Evolutionary conservation across 2,113 vertebrate genomes (phyloP), one percentile per base, ranked within the genome.

Genomic region (Hyla sarda): DNA sequence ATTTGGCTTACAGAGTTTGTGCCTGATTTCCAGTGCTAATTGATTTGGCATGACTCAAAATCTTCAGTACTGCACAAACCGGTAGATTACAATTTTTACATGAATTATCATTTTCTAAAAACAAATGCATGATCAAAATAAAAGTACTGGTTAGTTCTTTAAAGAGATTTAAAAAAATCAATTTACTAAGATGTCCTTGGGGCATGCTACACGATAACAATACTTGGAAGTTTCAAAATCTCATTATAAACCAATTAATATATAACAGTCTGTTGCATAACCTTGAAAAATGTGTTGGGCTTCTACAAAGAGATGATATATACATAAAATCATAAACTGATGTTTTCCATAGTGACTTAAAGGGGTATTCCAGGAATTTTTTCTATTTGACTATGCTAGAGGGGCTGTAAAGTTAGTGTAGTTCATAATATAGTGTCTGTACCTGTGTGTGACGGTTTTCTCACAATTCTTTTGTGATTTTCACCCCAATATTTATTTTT

Each of bases 21-120:
- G 74, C 37, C 56, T 83, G 19, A 74, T 74, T 83, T 58, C 32
- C 8, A 72, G 41, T 72, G 28, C 19, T 58, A 83, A 83, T 83
- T 74, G 82, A 58, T 73, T 74, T 48, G 65, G 16, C 19, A 71
- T 83, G 82, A 30, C 60, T 60, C 45, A 25, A 74, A 60, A 74
- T 45, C 37, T 2, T 32, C 28, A 56, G 30, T 23, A 41, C 56
- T 23, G 21, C 79, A 58, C 45, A 82, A 32, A 21, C 32, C 25
- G 23, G 5, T 23, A 32, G 19, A 52, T 41, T 58, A 30, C 32
- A 30, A n/a, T 48, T 82, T 81, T 67, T 34, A 52, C 11, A 82
- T 52, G 16, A 82, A 34, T 71, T 58, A 50, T 50, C 13, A 34
- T 47, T 48, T 67, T 50, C 13, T 52, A 21, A 69, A 82, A 50